Evolutionary conservation across 1,140 invertebrate genomes (phyloP).

Genomic region (Dolichoris vasculosae): DNA sequence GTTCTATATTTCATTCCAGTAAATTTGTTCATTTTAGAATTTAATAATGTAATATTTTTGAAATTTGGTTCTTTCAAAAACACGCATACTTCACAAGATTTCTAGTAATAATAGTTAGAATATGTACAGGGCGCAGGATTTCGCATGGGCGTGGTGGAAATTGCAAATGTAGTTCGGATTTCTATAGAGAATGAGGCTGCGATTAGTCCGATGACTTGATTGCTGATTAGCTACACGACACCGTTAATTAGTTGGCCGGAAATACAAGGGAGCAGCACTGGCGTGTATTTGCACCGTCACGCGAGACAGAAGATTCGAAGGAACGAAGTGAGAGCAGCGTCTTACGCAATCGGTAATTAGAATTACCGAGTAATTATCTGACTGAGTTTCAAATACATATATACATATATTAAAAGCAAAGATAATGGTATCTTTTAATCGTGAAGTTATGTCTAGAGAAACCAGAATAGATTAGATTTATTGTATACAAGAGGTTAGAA

Average conservation of each 20-base stretch:
- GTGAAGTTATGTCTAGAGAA: neutral
- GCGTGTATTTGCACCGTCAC: slow-evolving; percentile 28
- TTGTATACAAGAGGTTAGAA: neutral
- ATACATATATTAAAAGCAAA: neutral
- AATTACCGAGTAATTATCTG: neutral
- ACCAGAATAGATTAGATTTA: neutral
- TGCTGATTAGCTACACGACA: slow-evolving; percentile 52
- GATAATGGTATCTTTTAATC: neutral
- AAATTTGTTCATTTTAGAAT: neutral
- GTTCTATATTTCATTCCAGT: no score
- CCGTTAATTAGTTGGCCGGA: slow-evolving; percentile 50
- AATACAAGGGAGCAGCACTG: slow-evolving; percentile 49
- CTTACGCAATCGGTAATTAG: slow-evolving; percentile 43
- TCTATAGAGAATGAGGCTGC: slow-evolving; percentile 33
- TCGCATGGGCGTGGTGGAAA: slow-evolving; percentile 14
- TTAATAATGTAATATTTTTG: neutral
- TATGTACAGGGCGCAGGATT: neutral
- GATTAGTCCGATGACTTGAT: slow-evolving; percentile 49
- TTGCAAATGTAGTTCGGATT: slow-evolving; percentile 49
- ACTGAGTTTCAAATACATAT: neutral
- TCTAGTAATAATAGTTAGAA: slow-evolving; percentile 44
- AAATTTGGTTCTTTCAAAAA: neutral
- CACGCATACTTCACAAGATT: neutral
- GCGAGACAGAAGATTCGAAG: slow-evolving; percentile 6
- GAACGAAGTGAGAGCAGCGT: neutral